Conservation (phyloP, 2,888 invertebrate species). For the Macaria liturata region DNA sequence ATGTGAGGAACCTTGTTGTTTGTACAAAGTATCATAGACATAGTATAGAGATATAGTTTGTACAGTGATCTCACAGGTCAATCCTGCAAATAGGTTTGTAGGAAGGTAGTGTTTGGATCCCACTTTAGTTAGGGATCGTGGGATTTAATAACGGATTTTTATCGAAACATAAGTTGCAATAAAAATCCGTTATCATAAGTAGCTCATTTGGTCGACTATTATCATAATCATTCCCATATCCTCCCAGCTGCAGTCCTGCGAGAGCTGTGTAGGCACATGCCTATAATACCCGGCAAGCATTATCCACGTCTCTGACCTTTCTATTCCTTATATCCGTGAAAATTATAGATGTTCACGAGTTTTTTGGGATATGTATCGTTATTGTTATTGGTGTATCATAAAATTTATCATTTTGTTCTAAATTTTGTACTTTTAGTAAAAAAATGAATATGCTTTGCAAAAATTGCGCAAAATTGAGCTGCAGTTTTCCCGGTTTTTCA, state of each 20-base stretch:
- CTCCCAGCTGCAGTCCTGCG: slow-evolving; percentile 6
- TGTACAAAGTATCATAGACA: no score
- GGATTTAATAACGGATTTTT: no score
- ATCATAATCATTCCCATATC: slow-evolving; percentile 23
- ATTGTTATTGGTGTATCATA: no score
- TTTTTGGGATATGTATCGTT: no score
- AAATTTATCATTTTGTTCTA: no score
- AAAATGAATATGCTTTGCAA: not conserved
- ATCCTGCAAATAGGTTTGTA: not conserved
- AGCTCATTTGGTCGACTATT: slow-evolving; percentile 15
- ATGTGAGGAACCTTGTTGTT: not conserved
- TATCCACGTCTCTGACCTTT: slow-evolving; percentile 13
- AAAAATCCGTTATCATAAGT: slow-evolving; percentile 12
- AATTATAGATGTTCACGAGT: not conserved
- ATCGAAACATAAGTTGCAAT: no score
- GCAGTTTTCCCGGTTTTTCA: slow-evolving; percentile 26
- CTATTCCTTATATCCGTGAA: slow-evolving; percentile 7
- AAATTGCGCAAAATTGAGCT: slow-evolving; percentile 26
- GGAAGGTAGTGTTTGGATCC: no score
- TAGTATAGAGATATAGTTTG: no score
- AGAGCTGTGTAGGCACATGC: slow-evolving; percentile 17
- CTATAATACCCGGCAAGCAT: slow-evolving; percentile 12
- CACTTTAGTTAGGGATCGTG: no score
- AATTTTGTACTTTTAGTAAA: no score
- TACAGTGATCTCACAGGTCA: no score